Conservation (phyloP, 2,888 invertebrate genomes). For the Cepaea hortensis region DNA sequence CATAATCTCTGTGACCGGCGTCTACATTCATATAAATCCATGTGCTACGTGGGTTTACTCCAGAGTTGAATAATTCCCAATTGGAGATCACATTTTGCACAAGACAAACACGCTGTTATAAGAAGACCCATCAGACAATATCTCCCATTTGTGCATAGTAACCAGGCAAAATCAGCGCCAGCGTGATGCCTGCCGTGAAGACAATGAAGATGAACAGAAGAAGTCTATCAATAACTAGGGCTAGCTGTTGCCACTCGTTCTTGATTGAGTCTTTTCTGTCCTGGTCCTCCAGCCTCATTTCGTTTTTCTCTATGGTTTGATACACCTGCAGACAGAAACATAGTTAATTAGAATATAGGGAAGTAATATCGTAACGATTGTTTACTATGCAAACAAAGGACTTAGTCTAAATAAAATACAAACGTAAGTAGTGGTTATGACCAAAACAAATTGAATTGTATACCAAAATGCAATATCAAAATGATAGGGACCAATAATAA, state of each 20-base stretch:
- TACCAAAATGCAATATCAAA: too few relatives aligned
- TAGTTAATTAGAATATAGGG: neutral
- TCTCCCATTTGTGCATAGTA: constrained; percentile 41
- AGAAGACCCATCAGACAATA: constrained; percentile 22
- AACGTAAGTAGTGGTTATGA: neutral
- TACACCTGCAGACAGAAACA: constrained; percentile 32
- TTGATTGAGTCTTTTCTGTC: constrained; percentile 66
- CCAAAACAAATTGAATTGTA: too few relatives aligned
- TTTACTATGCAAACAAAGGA: neutral
- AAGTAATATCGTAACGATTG: neutral
- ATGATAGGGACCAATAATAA: too few relatives aligned
- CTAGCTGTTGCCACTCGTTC: constrained; percentile 74
- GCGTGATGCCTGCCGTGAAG: constrained; percentile 40
- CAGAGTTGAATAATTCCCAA: too few relatives aligned
- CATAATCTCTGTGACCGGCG: too few relatives aligned
- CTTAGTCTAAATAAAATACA: neutral
- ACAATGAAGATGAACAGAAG: constrained; percentile 69
- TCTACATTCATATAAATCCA: too few relatives aligned
- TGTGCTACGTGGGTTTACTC: too few relatives aligned
- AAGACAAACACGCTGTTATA: neutral
- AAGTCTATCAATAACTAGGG: constrained; percentile 70
- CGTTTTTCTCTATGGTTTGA: constrained; percentile 66
- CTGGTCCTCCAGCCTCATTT: constrained; percentile 68
- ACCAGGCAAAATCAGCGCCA: constrained; percentile 45
- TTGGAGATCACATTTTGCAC: neutral